Conservation (phyloP, 2,888 invertebrate genomes). For the Dryobota labecula region DNA sequence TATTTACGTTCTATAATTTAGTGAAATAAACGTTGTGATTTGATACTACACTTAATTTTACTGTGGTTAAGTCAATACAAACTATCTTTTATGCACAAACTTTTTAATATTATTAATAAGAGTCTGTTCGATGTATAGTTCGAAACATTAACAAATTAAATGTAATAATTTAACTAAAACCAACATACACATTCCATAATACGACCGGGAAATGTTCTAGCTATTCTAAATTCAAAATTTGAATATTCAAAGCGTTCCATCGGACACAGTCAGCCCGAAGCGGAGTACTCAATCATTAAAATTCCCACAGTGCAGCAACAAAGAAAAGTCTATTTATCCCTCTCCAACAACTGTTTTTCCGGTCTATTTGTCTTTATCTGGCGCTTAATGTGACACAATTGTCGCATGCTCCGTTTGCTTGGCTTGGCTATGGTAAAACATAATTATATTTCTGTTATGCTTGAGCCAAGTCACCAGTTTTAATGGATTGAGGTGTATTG, state of each 20-base stretch:
- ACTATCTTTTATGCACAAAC: neutral
- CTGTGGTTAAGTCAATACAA: neutral
- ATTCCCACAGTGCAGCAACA: constrained; percentile 79
- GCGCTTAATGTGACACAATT: constrained; percentile 88
- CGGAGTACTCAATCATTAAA: constrained; percentile 85
- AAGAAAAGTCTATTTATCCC: constrained; percentile 85
- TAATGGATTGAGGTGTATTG: constrained; percentile 61
- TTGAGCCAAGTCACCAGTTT: constrained; percentile 65
- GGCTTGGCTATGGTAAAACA: constrained; percentile 73
- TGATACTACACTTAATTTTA: neutral
- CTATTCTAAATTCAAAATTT: constrained; percentile 66
- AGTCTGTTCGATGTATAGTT: constrained; percentile 1
- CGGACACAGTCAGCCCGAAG: constrained; percentile 64
- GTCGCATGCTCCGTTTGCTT: constrained; percentile 87
- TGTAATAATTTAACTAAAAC: constrained; percentile 32
- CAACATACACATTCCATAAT: constrained; percentile 20
- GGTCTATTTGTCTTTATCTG: constrained; percentile 89
- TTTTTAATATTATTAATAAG: neutral
- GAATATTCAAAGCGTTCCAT: constrained; percentile 67
- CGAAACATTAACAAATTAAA: constrained; percentile 33
- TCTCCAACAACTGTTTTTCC: constrained; percentile 86
- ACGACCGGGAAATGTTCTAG: constrained; percentile 45
- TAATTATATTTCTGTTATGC: constrained; percentile 74
- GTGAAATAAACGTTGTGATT: neutral
- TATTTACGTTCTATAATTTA: neutral